Percentiles rank a stretch among this genome's conserved stretches.
Conservation (phyloP, 2,797 vertebrate species). For the Gymnocypris eckloni region DNA sequence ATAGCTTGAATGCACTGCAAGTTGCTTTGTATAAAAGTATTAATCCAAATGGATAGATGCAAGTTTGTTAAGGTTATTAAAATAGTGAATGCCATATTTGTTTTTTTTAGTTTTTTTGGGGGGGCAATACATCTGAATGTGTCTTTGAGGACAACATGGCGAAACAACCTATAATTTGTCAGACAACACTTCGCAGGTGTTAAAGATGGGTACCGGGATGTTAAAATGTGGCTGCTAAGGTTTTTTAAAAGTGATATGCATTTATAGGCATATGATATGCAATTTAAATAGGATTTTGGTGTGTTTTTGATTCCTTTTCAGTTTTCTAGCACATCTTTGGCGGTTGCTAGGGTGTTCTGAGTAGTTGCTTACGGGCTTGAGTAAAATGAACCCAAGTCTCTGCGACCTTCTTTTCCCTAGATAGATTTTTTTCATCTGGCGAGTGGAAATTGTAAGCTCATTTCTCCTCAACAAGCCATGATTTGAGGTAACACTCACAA, state of each 20-base stretch:
- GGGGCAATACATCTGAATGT: background rate
- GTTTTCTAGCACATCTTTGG: background rate
- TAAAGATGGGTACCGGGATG: background rate
- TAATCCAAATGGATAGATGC: background rate
- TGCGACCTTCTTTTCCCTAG: background rate
- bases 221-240: too few relatives aligned
- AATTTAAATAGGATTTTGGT: background rate
- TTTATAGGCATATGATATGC: background rate
- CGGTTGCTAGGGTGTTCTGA: background rate
- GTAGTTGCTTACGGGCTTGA: background rate
- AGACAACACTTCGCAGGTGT: background rate
- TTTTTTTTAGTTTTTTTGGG: background rate
- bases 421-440: background rate
- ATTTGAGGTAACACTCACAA: background rate
- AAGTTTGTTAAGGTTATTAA: conserved; percentile 1
- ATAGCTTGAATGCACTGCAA: conserved; percentile 11
- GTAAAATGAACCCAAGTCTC: background rate
- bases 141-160: background rate
- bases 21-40: background rate
- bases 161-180: background rate
- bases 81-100: background rate
- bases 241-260: background rate
- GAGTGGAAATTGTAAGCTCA: background rate
- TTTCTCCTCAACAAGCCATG: background rate
- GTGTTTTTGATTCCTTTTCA: background rate